Evolutionary conservation across 1,140 invertebrate genomes (phyloP), one percentile per base, ranked within the genome.

Genomic region (Drosophila nannoptera): DNA sequence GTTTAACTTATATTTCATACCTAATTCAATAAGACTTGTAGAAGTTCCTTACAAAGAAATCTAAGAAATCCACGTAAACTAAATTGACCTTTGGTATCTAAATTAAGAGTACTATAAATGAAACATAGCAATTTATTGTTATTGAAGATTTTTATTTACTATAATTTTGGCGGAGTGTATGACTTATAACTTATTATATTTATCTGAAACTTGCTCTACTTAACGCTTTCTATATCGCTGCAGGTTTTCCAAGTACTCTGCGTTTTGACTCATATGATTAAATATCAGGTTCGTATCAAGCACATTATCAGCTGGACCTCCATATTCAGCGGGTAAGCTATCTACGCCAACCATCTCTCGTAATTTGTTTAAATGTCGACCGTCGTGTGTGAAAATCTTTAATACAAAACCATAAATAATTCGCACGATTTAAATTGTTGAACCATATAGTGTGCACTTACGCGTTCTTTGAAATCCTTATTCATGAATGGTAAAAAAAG

Each of bases 401-500:
- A 22, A 22, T 22, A 22, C 22, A 22, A 22, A 22, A 22, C 22
- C 22, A 2, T 22, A 22, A 22, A 3, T 22, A 22, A 3, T 22
- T 22, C 1, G 22, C 22, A 22, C 22, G 22, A 22, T 22, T 22
- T 22, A 22, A 22, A 22, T 22, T 22, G 22, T 22, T 22, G 22
- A 22, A 3, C 22, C 22, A 22, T 3, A 22, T 22, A 22, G 1
- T 22, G 22, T 22, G 1, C 16, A 35, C 69, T 67, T 66, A 88
- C 87, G 7, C 66, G 69, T 35, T 87, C 87, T 48, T 88, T 89
- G 7, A 89, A 87, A 11, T 87, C 80, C 59, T 87, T 88, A 42
- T 76, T 86, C 71, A 88, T 83, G 5, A 89, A 88, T 4, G 87
- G 87, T 68, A 89, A 75, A 48, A 89, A 76, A 6, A 89, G 42